Percentiles rank a stretch among this genome's conserved stretches.
Evolutionary conservation across 2,113 vertebrate species (phyloP).

Genomic region (Phylloscopus whistleri): DNA sequence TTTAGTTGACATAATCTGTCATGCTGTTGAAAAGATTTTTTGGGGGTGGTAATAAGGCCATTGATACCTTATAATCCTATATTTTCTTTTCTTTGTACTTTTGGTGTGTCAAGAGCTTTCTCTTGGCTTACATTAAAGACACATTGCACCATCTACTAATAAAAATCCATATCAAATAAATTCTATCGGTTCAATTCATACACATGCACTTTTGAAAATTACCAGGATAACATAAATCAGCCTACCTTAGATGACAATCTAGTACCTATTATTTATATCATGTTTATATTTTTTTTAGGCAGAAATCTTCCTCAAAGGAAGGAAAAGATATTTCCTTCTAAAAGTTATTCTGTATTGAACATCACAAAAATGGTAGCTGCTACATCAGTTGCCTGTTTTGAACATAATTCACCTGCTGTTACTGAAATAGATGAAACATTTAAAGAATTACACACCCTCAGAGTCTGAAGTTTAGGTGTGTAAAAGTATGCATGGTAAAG

Average conservation of each 20-base stretch:
- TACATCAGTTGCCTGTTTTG: background rate
- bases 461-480: background rate
- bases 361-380: background rate
- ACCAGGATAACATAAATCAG: background rate
- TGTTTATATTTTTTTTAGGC: background rate
- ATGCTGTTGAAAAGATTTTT: background rate
- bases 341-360: background rate
- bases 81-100: background rate
- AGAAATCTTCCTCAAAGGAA: background rate
- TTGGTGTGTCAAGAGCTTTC: background rate
- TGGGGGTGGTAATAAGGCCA: background rate
- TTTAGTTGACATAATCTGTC: background rate
- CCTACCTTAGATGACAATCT: background rate
- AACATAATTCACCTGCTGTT: background rate
- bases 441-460: background rate
- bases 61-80: background rate
- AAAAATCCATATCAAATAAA: background rate
- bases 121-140: background rate
- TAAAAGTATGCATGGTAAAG: background rate
- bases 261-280: background rate
- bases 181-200: background rate
- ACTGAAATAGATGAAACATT: background rate
- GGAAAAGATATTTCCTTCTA: background rate
- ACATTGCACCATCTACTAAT: background rate
- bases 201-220: background rate